phyloP scores from a whole-genome alignment of 2,113 vertebrate genomes.

The Seriola aureovittata region DNA sequence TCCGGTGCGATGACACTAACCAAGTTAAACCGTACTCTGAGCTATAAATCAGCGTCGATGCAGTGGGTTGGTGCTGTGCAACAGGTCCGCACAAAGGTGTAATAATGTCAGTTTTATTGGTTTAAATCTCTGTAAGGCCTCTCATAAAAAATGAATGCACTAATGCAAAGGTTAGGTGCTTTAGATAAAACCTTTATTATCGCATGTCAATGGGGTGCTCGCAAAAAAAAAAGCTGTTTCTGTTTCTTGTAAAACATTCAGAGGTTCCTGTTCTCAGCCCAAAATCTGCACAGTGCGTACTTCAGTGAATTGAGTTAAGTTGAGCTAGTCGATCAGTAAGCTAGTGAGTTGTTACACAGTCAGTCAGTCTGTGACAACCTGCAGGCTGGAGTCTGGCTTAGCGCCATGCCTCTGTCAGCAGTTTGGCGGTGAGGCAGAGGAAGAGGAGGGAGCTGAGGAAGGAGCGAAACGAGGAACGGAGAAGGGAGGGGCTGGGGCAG shows the following conservation, averaged over 20 bases:
- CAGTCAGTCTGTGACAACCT: constrained; percentile 65
- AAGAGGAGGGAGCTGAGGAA: constrained; percentile 23
- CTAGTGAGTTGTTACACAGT: constrained; percentile 71
- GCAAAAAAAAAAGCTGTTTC: constrained; percentile 8
- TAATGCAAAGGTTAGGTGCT: constrained; percentile 45
- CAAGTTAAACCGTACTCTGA: constrained; percentile 53
- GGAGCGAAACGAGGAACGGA: constrained; percentile 14
- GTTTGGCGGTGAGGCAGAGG: constrained; percentile 44
- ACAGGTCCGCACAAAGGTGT: constrained; percentile 54
- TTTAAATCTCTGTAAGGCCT: constrained; percentile 55
- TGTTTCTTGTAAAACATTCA: constrained; percentile 4
- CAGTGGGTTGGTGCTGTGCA: constrained; percentile 25
- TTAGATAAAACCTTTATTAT: constrained; percentile 28
- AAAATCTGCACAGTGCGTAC: constrained; percentile 22
- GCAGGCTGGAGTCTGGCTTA: constrained; percentile 53
- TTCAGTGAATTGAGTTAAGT: too few relatives aligned
- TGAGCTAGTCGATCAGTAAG: constrained; percentile 54
- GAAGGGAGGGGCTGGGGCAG: constrained; percentile 29
- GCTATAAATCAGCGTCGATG: constrained; percentile 56
- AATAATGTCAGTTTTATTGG: constrained; percentile 61
- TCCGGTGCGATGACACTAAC: constrained; percentile 54
- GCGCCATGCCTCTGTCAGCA: constrained; percentile 72
- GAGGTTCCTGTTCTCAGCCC: constrained; percentile 21
- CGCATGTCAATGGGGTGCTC: constrained; percentile 19
- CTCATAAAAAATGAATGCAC: constrained; percentile 48